Evolutionary conservation across 2,888 invertebrate genomes (phyloP).

Genomic region (Chromoteleia sp.): DNA sequence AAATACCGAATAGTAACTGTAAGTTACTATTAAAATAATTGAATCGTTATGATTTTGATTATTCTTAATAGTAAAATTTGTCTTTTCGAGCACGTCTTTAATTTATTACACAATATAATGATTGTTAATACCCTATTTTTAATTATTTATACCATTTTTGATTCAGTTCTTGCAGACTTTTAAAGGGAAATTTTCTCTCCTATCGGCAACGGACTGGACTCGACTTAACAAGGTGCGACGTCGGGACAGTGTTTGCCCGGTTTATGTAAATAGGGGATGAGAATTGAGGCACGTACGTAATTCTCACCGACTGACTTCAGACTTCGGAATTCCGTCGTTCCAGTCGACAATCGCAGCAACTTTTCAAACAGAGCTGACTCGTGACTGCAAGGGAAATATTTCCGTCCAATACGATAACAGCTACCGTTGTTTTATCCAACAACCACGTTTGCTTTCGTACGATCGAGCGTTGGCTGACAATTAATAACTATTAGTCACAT

Average conservation of each 20-base stretch:
- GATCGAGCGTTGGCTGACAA: not conserved
- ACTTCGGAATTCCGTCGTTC: constrained; percentile 18
- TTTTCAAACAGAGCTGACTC: constrained; percentile 16
- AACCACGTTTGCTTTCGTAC: constrained; percentile 8
- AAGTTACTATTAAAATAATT: too few species aligned
- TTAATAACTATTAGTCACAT: not conserved
- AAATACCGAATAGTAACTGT: too few species aligned
- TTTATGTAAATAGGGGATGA: constrained; percentile 49
- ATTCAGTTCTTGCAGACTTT: too few species aligned
- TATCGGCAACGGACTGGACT: not conserved
- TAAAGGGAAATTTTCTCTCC: not conserved
- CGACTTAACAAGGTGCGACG: constrained; percentile 9
- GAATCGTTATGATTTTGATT: too few species aligned
- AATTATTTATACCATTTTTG: too few species aligned
- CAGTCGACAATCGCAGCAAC: constrained; percentile 7
- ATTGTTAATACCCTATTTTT: too few species aligned
- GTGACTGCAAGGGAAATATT: constrained; percentile 18
- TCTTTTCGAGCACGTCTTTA: too few species aligned
- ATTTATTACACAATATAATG: too few species aligned
- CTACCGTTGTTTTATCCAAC: constrained; percentile 20
- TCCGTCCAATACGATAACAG: constrained; percentile 26
- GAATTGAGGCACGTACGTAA: constrained; percentile 47
- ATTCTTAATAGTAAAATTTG: too few species aligned
- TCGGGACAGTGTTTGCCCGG: constrained; percentile 48
- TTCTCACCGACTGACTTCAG: constrained; percentile 34